Percentiles rank a stretch among this genome's conserved stretches.
These are phyloP conservation scores for Parazoanthus atlanticus DNA, from an alignment of 92 coral and sea anemone species.

Conservation along the genomic window DNA sequence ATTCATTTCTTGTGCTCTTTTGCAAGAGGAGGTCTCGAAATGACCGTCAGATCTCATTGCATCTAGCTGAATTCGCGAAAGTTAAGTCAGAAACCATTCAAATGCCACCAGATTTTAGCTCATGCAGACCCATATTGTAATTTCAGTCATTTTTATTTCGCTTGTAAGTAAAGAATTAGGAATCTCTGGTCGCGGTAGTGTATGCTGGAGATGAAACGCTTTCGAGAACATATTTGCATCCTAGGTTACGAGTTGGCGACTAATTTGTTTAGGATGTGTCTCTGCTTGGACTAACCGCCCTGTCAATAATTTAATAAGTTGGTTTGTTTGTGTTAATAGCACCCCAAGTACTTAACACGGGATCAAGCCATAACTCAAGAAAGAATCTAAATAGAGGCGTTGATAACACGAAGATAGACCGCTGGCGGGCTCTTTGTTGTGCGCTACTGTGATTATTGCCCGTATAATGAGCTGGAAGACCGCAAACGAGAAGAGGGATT, in stretches of 20 bases:
- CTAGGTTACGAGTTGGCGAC: slow-evolving; percentile 55
- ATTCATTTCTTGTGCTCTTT: neutral
- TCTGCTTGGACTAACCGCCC: slow-evolving; percentile 67
- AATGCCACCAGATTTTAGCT: slow-evolving; percentile 34
- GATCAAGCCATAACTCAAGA: slow-evolving; percentile 54
- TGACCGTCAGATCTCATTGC: neutral
- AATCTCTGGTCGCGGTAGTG: neutral
- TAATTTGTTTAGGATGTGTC: slow-evolving; percentile 64
- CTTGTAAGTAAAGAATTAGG: neutral
- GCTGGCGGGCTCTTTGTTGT: slow-evolving; percentile 71
- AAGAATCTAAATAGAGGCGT: slow-evolving; percentile 14
- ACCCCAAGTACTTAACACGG: slow-evolving; percentile 71
- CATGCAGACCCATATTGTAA: neutral
- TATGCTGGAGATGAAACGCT: slow-evolving; percentile 41
- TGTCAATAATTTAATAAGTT: slow-evolving; percentile 87
- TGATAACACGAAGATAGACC: slow-evolving; percentile 45
- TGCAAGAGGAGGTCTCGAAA: slow-evolving; percentile 8
- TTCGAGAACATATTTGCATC: slow-evolving; percentile 46
- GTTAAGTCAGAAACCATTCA: slow-evolving; percentile 15
- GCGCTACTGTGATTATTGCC: slow-evolving; percentile 66
- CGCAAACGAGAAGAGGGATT: slow-evolving; percentile 77
- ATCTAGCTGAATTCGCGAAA: neutral
- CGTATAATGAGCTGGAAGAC: slow-evolving; percentile 78
- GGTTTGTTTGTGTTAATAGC: slow-evolving; percentile 76
- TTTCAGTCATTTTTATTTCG: neutral